Conservation (phyloP, 2,113 vertebrate species). For the Pica pica region DNA sequence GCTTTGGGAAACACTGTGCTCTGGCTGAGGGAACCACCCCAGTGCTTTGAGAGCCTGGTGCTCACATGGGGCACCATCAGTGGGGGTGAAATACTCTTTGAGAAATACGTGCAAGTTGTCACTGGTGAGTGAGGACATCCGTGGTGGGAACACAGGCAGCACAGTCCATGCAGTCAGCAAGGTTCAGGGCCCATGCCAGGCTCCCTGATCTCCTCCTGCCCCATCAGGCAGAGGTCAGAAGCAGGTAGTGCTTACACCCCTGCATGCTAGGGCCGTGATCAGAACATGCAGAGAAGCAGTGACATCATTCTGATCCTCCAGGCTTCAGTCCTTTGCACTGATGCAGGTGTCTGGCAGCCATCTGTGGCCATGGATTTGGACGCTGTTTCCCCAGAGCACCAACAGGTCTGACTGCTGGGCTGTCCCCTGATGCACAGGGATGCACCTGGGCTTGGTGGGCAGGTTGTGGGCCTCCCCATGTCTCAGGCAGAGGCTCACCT, state of each 20-base stretch:
- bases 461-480: not conserved
- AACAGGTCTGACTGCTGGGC: not conserved
- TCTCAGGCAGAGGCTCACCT: not conserved
- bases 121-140: fast-evolving
- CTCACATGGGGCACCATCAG: fast-evolving
- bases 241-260: not conserved
- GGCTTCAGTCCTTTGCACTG: fast-evolving
- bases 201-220: not conserved
- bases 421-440: fast-evolving
- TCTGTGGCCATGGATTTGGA: not conserved
- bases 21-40: not conserved
- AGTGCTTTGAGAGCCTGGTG: not conserved
- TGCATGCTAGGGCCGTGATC: fast-evolving
- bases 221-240: not conserved
- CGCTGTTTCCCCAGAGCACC: not conserved
- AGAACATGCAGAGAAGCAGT: not conserved
- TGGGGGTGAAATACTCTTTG: not conserved
- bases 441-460: not conserved
- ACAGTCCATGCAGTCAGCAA: not conserved
- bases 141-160: not conserved
- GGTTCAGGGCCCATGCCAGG: not conserved
- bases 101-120: fast-evolving
- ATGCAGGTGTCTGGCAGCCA: not conserved
- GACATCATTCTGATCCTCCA: not conserved
- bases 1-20: not conserved